Conservation (phyloP, 2,113 vertebrate species). For the Corythoichthys intestinalis region DNA sequence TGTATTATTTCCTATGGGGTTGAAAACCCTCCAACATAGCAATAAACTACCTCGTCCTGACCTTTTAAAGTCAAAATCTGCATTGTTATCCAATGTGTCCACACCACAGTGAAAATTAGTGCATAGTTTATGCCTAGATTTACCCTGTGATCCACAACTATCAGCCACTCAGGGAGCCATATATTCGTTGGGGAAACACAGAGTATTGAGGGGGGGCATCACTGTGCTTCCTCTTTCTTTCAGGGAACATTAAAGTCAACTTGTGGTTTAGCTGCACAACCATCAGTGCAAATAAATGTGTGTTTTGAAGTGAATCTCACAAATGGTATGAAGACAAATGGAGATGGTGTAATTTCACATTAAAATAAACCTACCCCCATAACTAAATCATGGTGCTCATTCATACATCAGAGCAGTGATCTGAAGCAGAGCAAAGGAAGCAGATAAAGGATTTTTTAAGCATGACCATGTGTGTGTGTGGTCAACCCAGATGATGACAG, state of each 20-base stretch:
- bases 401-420: constrained; percentile 36
- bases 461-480: constrained; percentile 1
- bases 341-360: neutral
- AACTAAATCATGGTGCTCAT: constrained; percentile 11
- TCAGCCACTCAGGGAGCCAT: constrained; percentile 16
- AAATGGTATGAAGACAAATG: constrained; percentile 4
- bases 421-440: constrained; percentile 37
- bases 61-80: neutral
- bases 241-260: constrained; percentile 10
- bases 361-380: constrained; percentile 9
- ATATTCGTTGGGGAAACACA: constrained; percentile 22
- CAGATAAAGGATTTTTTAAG: constrained; percentile 31
- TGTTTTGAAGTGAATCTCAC: neutral
- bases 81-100: constrained; percentile 5
- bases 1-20: no score
- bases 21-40: neutral
- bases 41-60: neutral
- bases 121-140: constrained; percentile 4
- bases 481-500: neutral
- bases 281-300: neutral
- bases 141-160: constrained; percentile 21
- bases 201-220: constrained; percentile 3
- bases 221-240: constrained; percentile 38
- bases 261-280: constrained; percentile 4
- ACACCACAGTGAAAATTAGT: neutral